Evolutionary conservation across 2,797 vertebrate species (phyloP).

Genomic region (Sebastes taczanowskii): DNA sequence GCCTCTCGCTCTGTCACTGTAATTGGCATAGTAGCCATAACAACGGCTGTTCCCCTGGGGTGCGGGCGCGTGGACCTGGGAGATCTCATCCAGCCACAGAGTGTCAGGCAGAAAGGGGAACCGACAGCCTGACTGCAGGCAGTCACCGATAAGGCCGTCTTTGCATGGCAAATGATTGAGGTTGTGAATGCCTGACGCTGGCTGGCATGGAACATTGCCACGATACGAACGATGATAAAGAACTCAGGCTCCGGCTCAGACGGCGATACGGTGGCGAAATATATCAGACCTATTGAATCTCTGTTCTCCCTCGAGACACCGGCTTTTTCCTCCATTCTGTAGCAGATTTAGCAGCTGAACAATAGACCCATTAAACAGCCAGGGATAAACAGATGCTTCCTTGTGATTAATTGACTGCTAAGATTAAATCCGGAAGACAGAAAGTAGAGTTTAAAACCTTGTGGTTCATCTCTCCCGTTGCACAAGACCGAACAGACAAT

Average conservation of each 20-base stretch:
- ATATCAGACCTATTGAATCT: constrained; percentile 38
- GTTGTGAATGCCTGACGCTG: constrained; percentile 36
- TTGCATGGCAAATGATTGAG: constrained; percentile 74
- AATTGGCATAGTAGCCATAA: constrained; percentile 75
- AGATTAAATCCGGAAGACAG: constrained; percentile 21
- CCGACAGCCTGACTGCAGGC: constrained; percentile 30
- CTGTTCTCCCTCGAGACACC: constrained; percentile 29
- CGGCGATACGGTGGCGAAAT: constrained; percentile 4
- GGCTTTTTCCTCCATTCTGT: constrained; percentile 30
- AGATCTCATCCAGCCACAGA: constrained; percentile 46
- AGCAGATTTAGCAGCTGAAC: constrained; percentile 48
- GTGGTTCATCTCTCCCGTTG: background rate
- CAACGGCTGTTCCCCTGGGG: constrained; percentile 61
- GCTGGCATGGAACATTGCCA: background rate
- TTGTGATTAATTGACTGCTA: constrained; percentile 39
- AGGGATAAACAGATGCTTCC: constrained; percentile 37
- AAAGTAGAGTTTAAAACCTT: background rate
- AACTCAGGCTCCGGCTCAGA: constrained; percentile 36
- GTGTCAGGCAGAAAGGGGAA: constrained; percentile 36
- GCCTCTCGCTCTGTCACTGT: constrained; percentile 65
- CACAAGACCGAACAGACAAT: background rate
- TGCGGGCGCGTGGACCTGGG: constrained; percentile 60
- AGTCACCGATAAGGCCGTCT: constrained; percentile 84
- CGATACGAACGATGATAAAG: constrained; percentile 56
- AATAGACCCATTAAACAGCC: constrained; percentile 32